Evolutionary conservation across 2,888 invertebrate genomes (phyloP).

Genomic region (Pelosia muscerda): DNA sequence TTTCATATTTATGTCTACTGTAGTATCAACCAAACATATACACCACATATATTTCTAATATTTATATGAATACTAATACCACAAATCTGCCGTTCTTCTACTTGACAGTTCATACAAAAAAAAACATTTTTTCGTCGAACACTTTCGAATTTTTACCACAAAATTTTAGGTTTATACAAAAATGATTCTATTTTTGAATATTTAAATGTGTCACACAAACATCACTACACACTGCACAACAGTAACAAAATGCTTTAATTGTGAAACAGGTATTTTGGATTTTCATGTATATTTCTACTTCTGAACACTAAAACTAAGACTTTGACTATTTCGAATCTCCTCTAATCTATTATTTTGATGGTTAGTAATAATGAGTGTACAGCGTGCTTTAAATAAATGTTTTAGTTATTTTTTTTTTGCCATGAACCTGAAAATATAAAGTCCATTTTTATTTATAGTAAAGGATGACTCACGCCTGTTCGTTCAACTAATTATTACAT

Average conservation of each 20-base stretch:
- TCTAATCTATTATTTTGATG: constrained; percentile 60
- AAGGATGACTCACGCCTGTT: too few relatives aligned
- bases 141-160: neutral
- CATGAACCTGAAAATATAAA: constrained; percentile 40
- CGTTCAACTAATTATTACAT: too few relatives aligned
- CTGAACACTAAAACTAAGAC: constrained; percentile 71
- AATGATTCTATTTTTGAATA: constrained; percentile 33
- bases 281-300: constrained; percentile 76
- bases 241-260: constrained; percentile 84
- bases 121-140: neutral
- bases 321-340: constrained; percentile 59
- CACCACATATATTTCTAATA: constrained; percentile 51
- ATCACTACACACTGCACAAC: constrained; percentile 73
- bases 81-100: neutral
- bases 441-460: neutral
- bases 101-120: neutral
- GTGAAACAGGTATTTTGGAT: constrained; percentile 85
- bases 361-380: constrained; percentile 48
- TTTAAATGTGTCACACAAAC: constrained; percentile 55
- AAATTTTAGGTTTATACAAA: neutral
- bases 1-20: constrained; percentile 47
- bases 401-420: constrained; percentile 40
- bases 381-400: constrained; percentile 27
- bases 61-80: constrained; percentile 45
- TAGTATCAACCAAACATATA: constrained; percentile 48